Percentiles rank a stretch among this genome's conserved stretches.
These are phyloP conservation scores for Odontocerum albicorne DNA, from an alignment of 2,888 invertebrate species.

Conservation along the genomic window DNA sequence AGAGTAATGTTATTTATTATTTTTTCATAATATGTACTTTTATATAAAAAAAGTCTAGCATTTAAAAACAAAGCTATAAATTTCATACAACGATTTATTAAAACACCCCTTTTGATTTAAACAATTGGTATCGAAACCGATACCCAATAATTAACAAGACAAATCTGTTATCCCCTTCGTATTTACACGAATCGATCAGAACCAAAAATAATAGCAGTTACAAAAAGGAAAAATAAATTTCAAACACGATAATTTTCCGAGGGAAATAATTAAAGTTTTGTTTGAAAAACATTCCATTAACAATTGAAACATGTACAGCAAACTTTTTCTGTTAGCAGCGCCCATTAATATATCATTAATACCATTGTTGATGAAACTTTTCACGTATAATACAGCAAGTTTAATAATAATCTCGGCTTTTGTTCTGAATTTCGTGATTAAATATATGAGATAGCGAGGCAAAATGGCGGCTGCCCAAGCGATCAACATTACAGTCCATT, in stretches of 20 bases:
- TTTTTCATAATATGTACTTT: too few relatives aligned
- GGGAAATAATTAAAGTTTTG: slow-evolving; percentile 9
- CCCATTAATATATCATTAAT: slow-evolving; percentile 25
- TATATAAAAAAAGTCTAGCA: too few relatives aligned
- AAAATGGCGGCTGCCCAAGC: slow-evolving; percentile 19
- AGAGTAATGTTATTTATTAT: too few relatives aligned
- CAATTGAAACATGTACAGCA: slow-evolving; percentile 10
- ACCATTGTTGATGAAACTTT: slow-evolving; percentile 13
- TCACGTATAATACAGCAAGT: not conserved
- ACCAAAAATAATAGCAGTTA: too few relatives aligned
- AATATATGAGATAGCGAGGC: slow-evolving; percentile 12
- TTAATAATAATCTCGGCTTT: slow-evolving; percentile 8
- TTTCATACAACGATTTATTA: too few relatives aligned
- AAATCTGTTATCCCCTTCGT: too few relatives aligned
- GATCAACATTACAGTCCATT: slow-evolving; percentile 34
- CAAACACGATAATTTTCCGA: not conserved
- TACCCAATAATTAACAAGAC: too few relatives aligned
- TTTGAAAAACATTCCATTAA: slow-evolving; percentile 12
- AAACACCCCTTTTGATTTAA: too few relatives aligned
- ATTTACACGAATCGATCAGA: too few relatives aligned
- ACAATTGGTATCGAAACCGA: too few relatives aligned
- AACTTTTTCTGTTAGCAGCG: slow-evolving; percentile 3
- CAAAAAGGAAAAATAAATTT: too few relatives aligned
- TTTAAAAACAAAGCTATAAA: too few relatives aligned
- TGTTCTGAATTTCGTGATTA: slow-evolving; percentile 9